Evolutionary conservation across 2,797 vertebrate species (phyloP).

Genomic region (Vespertilio murinus): DNA sequence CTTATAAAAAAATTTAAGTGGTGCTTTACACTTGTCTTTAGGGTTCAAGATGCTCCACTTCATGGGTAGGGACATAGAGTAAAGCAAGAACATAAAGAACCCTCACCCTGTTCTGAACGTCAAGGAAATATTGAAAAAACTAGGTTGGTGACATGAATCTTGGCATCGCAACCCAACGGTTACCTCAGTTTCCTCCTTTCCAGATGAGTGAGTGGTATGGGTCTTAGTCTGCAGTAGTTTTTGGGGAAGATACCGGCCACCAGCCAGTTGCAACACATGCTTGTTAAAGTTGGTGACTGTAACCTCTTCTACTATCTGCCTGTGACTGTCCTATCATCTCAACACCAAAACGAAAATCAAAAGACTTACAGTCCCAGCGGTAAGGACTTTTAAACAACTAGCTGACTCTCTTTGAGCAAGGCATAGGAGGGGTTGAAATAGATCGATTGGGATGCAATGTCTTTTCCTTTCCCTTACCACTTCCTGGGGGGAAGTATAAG

Average conservation of each 20-base stretch:
- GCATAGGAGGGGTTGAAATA: background rate
- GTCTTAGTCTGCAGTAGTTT: background rate
- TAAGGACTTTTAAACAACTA: background rate
- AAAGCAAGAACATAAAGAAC: background rate
- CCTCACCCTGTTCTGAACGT: background rate
- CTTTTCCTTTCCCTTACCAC: background rate
- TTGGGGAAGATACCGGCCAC: background rate
- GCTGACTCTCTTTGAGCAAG: background rate
- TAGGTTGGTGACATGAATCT: background rate
- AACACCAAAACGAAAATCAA: background rate
- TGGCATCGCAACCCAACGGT: background rate
- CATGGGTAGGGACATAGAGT: background rate
- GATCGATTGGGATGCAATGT: background rate
- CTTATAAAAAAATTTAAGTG: background rate
- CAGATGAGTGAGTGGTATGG: background rate
- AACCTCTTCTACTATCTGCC: background rate
- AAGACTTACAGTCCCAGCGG: background rate
- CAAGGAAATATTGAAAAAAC: constrained; percentile 2
- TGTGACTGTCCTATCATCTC: background rate
- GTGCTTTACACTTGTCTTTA: background rate
- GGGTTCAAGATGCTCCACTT: background rate
- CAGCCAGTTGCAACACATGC: background rate
- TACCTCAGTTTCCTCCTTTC: background rate
- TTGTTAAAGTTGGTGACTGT: background rate
- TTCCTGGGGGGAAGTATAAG: background rate